Evolutionary conservation across 1,140 invertebrate species (phyloP).

Genomic region (Drosophila athabasca): DNA sequence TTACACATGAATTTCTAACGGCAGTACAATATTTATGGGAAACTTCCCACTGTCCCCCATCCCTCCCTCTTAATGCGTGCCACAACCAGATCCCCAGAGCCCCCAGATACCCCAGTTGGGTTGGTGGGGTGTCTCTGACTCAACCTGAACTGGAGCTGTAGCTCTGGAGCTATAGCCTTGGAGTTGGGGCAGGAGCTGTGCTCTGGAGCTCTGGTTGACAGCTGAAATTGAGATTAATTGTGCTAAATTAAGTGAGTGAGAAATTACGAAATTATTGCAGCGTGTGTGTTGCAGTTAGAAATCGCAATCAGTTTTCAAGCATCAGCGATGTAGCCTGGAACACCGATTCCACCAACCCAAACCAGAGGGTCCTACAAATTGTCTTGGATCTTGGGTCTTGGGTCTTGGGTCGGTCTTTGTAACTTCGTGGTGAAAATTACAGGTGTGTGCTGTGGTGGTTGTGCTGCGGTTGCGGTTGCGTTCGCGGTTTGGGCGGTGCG

Average conservation of each 20-base stretch:
- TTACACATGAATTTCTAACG: constrained; percentile 74
- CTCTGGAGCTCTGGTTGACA: constrained; percentile 53
- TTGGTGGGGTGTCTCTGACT: constrained; percentile 18
- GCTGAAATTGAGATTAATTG: constrained; percentile 80
- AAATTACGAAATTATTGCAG: constrained; percentile 79
- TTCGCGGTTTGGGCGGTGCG: constrained; percentile 21
- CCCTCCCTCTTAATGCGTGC: constrained; percentile 32
- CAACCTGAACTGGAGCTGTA: constrained; percentile 43
- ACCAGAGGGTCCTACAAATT: constrained; percentile 61
- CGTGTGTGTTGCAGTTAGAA: constrained; percentile 73
- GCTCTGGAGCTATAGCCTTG: neutral
- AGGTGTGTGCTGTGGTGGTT: constrained; percentile 56
- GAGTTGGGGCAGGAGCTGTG: neutral
- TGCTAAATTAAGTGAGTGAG: constrained; percentile 80
- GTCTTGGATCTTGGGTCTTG: constrained; percentile 47
- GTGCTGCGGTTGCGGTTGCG: constrained; percentile 24
- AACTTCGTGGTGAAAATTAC: constrained; percentile 63
- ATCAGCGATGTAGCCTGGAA: constrained; percentile 30
- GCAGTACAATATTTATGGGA: constrained; percentile 76
- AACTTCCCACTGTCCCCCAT: constrained; percentile 52
- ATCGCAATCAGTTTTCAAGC: constrained; percentile 73
- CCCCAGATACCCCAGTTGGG: constrained; percentile 2
- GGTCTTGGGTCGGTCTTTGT: neutral
- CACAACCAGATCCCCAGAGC: neutral
- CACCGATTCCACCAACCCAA: neutral